These are phyloP conservation scores for Hylyphantes graminicola DNA, from an alignment of 1,140 invertebrate species.

Conservation along the genomic window DNA sequence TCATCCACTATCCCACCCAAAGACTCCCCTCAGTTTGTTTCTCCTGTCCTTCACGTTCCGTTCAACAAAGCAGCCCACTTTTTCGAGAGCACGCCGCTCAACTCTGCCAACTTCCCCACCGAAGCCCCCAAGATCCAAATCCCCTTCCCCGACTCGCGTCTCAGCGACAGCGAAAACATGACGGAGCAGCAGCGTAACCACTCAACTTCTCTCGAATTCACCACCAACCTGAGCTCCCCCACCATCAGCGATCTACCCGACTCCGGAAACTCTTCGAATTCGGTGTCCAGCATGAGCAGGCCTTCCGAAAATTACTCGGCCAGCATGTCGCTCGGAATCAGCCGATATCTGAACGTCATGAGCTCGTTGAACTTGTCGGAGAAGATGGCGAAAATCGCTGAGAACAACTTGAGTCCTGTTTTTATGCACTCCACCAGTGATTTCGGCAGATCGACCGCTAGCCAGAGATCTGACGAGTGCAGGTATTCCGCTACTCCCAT, in stretches of 20 bases:
- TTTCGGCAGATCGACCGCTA: background rate
- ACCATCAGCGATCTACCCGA: background rate
- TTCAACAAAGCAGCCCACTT: conserved; percentile 45
- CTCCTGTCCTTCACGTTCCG: conserved; percentile 40
- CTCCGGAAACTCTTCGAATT: background rate
- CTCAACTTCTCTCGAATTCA: conserved; percentile 17
- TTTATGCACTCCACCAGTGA: conserved; percentile 28
- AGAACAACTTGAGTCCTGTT: conserved; percentile 34
- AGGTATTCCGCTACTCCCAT: conserved; percentile 12
- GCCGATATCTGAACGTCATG: conserved; percentile 1
- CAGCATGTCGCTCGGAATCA: conserved; percentile 1
- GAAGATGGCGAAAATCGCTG: conserved; percentile 4
- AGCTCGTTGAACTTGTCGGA: conserved; percentile 22
- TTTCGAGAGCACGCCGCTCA: conserved; percentile 44
- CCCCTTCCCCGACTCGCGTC: background rate
- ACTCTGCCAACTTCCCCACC: conserved; percentile 5
- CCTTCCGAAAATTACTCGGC: background rate
- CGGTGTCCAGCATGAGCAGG: background rate
- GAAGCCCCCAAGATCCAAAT: background rate
- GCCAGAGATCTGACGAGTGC: background rate
- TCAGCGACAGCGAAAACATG: background rate
- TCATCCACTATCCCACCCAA: background rate
- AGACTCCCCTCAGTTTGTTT: conserved; percentile 12
- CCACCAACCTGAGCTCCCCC: background rate
- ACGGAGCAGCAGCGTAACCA: conserved; percentile 22